Conservation (phyloP, 2,797 vertebrate species). For the Aselliscus stoliczkanus region DNA sequence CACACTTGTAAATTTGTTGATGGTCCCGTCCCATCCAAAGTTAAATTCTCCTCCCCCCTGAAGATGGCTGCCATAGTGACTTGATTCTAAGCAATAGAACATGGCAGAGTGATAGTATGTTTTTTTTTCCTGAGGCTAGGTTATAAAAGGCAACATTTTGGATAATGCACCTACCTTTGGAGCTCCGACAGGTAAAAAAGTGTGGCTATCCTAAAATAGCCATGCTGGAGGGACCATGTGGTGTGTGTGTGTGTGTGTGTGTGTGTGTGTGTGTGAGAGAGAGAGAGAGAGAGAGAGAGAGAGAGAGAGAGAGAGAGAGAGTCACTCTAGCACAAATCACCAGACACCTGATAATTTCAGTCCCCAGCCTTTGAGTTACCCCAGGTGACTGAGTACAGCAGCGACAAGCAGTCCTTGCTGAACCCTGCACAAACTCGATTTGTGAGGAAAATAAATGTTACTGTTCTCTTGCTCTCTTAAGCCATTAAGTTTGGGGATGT, state of each 20-base stretch:
- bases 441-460: neutral
- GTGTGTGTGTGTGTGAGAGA: neutral
- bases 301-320: neutral
- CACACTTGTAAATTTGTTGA: neutral
- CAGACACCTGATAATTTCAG: neutral
- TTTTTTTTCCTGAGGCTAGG: neutral
- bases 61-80: neutral
- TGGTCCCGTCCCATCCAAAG: neutral
- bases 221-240: neutral
- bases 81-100: neutral
- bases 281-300: neutral
- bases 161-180: neutral
- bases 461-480: neutral
- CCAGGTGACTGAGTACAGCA: neutral
- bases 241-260: too few relatives aligned
- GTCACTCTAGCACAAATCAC: neutral
- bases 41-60: neutral
- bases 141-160: neutral
- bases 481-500: neutral
- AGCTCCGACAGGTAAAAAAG: neutral
- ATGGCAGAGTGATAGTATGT: neutral
- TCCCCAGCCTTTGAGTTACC: neutral
- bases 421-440: neutral
- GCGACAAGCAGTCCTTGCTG: neutral
- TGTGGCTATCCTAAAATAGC: neutral